Base-by-base conservation (phyloP, 2,888 invertebrate species). In the Agonopterix subpropinquella region DNA sequence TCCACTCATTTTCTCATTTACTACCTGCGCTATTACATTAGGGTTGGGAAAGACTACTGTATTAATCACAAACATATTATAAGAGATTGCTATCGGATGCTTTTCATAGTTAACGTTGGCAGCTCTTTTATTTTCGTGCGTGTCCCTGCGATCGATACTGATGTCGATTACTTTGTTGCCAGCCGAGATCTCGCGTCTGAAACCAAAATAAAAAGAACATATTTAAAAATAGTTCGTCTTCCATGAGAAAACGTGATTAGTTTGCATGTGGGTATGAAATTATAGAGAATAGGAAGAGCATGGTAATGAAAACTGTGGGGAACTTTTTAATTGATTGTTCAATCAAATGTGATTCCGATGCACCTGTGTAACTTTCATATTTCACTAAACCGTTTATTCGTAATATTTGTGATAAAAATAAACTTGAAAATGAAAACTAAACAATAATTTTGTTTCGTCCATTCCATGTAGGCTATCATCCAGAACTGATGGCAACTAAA, bases 171-270 rank as follows among this genome's bases (percentile, higher is more conserved):
- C 42, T 42, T 42, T 13, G 42, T 42, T 42, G 42, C 11, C 13
- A n/a, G 39, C n/a, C 10, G 13, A 13, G 11, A 13, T 11, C 39
- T 39, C 28, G 39, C 35, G 37, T 50, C 58, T 55, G 57, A 50
- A 55, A 58, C 18, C 28, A 54, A 54, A 60, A 62, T 60, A 63
- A 65, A 67, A 67, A 64, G 65, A 65, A 64, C 65, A 67, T 57
- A 65, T 62, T 66, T 68, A 62, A 62, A 66, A 65, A 71, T 65
- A 65, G 56, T 57, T 52, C 52, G 55, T 49, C 54, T 52, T 47
- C 51, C 49, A 54, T 52, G 45, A 47, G 48, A 50, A 49, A 41
- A 15, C 52, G 51, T 52, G 48, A 53, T 49, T 42, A 36, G 35
- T 49, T 52, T 43, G 44, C 39, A 47, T 8, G 13, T 41, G 4